phyloP scores from a whole-genome alignment of 1,140 invertebrate species.

The Drosophila trapezifrons region DNA sequence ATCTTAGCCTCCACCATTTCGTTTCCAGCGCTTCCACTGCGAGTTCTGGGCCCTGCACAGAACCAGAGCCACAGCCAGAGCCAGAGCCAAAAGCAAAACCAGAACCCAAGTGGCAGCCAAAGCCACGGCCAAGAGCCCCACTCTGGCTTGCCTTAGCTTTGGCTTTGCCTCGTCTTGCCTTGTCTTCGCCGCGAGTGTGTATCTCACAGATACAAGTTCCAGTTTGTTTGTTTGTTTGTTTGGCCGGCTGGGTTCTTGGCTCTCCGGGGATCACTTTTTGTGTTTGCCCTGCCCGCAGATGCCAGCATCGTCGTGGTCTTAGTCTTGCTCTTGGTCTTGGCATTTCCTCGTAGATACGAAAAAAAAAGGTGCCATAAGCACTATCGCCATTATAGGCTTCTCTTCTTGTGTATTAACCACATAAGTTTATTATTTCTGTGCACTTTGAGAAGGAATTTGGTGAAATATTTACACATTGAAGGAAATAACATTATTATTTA shows the following conservation, averaged over 20 bases:
- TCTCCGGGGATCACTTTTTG: conserved; percentile 52
- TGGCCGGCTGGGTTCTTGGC: conserved; percentile 52
- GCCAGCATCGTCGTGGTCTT: conserved; percentile 25
- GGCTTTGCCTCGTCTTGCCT: conserved; percentile 38
- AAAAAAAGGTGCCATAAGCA: conserved; percentile 27
- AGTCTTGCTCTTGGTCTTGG: conserved; percentile 36
- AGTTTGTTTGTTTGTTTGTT: conserved; percentile 77
- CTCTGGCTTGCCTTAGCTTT: conserved; percentile 19
- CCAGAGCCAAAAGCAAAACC: conserved; percentile 41
- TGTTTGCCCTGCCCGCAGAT: conserved; percentile 48
- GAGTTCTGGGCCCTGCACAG: conserved; percentile 37
- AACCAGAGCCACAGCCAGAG: conserved; percentile 45
- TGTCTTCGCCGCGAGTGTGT: conserved; percentile 57
- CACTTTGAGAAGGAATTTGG: not conserved
- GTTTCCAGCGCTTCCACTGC: conserved; percentile 55
- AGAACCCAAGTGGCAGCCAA: conserved; percentile 39
- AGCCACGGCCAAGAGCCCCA: conserved; percentile 54
- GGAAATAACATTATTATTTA: not conserved
- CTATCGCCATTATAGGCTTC: conserved; percentile 23
- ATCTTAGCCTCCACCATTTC: conserved; percentile 57
- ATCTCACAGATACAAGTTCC: conserved; percentile 73
- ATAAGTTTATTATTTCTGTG: conserved; percentile 4
- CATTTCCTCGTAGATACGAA: conserved; percentile 49
- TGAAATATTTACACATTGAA: not conserved
- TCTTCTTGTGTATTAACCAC: conserved; percentile 9